phyloP scores from a whole-genome alignment of 2,888 invertebrate species.

The Machimus atricapillus region DNA sequence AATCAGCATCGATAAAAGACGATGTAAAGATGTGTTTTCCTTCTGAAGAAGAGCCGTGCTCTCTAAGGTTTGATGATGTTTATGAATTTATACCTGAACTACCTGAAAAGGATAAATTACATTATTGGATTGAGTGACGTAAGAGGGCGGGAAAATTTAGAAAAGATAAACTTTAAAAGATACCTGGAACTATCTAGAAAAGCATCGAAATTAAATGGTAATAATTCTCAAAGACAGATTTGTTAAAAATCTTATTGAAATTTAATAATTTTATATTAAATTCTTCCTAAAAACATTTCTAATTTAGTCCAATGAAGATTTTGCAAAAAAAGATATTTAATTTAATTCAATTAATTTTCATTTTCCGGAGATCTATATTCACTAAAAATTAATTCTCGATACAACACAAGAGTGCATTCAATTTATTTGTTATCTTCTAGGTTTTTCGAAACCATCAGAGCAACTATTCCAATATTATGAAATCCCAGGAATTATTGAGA shows the following conservation, averaged over 20 bases:
- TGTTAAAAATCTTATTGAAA: too few species aligned
- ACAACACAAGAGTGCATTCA: too few species aligned
- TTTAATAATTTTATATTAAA: too few species aligned
- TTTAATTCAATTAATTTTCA: too few species aligned
- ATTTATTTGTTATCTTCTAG: slow-evolving; percentile 56
- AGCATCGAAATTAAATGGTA: slow-evolving; percentile 71
- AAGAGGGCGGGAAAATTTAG: slow-evolving; percentile 68
- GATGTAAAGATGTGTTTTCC: slow-evolving; percentile 75
- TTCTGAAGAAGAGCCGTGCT: slow-evolving; percentile 65
- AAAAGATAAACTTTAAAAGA: slow-evolving; percentile 66
- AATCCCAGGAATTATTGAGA: slow-evolving; percentile 69
- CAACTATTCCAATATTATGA: slow-evolving; percentile 73
- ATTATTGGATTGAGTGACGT: slow-evolving; percentile 81
- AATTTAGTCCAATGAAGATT: too few species aligned
- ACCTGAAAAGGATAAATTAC: slow-evolving; percentile 53
- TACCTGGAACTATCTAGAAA: slow-evolving; percentile 71
- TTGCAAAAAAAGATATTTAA: too few species aligned
- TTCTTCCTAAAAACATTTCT: too few species aligned
- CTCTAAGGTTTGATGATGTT: slow-evolving; percentile 69
- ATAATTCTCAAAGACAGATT: not conserved
- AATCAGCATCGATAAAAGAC: slow-evolving; percentile 73
- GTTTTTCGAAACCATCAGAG: slow-evolving; percentile 70
- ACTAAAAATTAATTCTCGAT: too few species aligned
- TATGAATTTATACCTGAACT: slow-evolving; percentile 66
- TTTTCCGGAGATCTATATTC: too few species aligned